Conservation (phyloP, 2,888 invertebrate genomes). For the Gandaritis pyraliata region DNA sequence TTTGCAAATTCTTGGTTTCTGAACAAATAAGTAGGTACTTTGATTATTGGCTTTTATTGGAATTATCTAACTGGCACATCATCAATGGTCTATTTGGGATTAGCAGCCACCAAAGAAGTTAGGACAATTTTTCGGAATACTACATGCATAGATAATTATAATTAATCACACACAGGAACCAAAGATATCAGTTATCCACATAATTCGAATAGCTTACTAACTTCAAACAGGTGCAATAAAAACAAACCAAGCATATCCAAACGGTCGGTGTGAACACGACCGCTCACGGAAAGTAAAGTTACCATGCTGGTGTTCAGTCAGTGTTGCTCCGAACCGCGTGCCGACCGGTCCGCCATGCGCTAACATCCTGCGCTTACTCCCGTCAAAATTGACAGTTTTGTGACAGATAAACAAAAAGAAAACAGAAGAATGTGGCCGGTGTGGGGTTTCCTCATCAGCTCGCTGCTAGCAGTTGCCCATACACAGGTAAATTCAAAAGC, state of each 20-base stretch:
- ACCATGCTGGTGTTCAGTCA: slow-evolving; percentile 69
- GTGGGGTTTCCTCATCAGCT: slow-evolving; percentile 61
- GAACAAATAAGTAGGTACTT: too few relatives aligned
- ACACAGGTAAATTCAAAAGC: slow-evolving; percentile 64
- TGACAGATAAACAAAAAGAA: slow-evolving; percentile 45
- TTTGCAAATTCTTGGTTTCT: too few relatives aligned
- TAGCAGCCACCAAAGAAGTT: neutral
- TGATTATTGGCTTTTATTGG: too few relatives aligned
- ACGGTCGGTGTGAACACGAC: slow-evolving; percentile 62
- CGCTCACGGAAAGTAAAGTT: slow-evolving; percentile 78
- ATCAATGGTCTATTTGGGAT: neutral
- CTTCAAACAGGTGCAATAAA: slow-evolving; percentile 24
- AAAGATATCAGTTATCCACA: slow-evolving; percentile 25
- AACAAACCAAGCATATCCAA: slow-evolving; percentile 34
- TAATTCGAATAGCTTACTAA: slow-evolving; percentile 23
- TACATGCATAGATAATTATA: slow-evolving; percentile 17
- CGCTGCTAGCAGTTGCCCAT: slow-evolving; percentile 59
- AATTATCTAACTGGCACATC: neutral
- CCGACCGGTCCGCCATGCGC: slow-evolving; percentile 72
- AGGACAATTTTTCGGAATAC: neutral
- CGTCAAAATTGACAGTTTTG: slow-evolving; percentile 58
- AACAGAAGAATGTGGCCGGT: slow-evolving; percentile 65
- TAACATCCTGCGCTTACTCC: slow-evolving; percentile 53
- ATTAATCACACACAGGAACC: slow-evolving; percentile 10
- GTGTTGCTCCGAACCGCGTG: slow-evolving; percentile 73